These are phyloP conservation scores for Champsocephalus esox DNA, from an alignment of 2,797 vertebrate genomes.

Conservation along the genomic window DNA sequence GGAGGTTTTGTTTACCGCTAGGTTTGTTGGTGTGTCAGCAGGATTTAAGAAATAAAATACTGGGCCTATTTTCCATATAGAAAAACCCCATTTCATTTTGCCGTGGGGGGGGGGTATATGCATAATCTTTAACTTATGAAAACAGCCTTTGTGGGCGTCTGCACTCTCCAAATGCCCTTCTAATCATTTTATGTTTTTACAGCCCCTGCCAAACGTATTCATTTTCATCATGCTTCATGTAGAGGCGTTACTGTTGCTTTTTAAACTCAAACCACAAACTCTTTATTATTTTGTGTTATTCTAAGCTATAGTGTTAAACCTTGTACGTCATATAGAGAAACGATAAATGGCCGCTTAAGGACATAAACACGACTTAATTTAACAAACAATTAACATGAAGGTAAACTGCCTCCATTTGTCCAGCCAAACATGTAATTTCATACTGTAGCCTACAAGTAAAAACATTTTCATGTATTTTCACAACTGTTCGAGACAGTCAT, in stretches of 20 bases:
- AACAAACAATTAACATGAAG: slow-evolving; percentile 6
- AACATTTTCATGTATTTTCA: background rate
- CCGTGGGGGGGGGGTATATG: too few relatives aligned
- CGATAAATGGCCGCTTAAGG: slow-evolving; percentile 6
- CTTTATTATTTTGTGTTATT: background rate
- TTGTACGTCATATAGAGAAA: background rate
- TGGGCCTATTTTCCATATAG: too few relatives aligned
- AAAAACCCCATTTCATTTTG: too few relatives aligned
- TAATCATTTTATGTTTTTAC: background rate
- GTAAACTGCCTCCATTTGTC: background rate
- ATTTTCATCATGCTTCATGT: slow-evolving; percentile 1
- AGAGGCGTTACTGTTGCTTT: background rate
- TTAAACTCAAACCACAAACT: background rate
- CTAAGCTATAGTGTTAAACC: background rate
- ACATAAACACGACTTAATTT: slow-evolving; percentile 3
- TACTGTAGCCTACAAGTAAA: background rate
- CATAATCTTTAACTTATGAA: too few relatives aligned
- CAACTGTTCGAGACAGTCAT: background rate
- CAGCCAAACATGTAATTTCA: slow-evolving; percentile 2
- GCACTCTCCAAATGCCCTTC: too few relatives aligned
- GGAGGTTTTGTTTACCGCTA: too few relatives aligned
- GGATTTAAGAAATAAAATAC: too few relatives aligned
- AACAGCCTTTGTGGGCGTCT: too few relatives aligned
- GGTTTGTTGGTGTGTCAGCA: too few relatives aligned
- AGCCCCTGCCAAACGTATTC: background rate